These are phyloP conservation scores for Heliconius eleuchia DNA, from an alignment of 1,140 invertebrate species.

Conservation along the genomic window DNA sequence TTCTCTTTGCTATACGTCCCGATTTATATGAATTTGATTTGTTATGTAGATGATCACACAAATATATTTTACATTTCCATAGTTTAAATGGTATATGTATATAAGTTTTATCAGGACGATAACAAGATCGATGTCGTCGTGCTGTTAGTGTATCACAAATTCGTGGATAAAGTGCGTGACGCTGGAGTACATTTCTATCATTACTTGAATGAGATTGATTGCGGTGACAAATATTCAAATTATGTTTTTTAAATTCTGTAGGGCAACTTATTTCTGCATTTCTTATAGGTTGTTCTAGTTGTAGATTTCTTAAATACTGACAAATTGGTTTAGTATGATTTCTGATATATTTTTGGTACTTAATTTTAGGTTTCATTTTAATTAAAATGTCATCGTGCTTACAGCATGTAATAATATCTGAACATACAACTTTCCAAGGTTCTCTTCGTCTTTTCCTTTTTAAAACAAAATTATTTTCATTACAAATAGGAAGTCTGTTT, in stretches of 20 bases:
- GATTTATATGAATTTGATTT: slow-evolving; percentile 2
- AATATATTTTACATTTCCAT: slow-evolving; percentile 13
- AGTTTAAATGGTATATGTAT: slow-evolving; percentile 6
- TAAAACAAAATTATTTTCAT: background rate
- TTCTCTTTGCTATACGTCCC: background rate
- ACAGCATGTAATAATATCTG: background rate
- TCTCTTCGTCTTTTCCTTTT: background rate
- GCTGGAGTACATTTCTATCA: background rate
- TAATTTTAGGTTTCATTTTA: background rate
- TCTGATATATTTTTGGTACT: background rate
- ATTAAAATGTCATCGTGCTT: background rate
- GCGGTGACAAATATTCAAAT: background rate
- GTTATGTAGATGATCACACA: background rate
- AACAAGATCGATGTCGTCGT: background rate
- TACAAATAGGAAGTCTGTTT: background rate
- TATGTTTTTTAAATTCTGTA: background rate
- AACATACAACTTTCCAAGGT: background rate
- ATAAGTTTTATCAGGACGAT: background rate
- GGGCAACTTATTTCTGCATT: slow-evolving; percentile 2
- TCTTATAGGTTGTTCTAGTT: background rate
- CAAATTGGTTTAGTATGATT: background rate
- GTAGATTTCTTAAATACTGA: slow-evolving; percentile 2
- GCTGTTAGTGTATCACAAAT: background rate
- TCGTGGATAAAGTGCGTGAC: background rate
- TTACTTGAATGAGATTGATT: background rate